Conservation (phyloP, 23 tunicate species). For the Ascidia mentula region DNA sequence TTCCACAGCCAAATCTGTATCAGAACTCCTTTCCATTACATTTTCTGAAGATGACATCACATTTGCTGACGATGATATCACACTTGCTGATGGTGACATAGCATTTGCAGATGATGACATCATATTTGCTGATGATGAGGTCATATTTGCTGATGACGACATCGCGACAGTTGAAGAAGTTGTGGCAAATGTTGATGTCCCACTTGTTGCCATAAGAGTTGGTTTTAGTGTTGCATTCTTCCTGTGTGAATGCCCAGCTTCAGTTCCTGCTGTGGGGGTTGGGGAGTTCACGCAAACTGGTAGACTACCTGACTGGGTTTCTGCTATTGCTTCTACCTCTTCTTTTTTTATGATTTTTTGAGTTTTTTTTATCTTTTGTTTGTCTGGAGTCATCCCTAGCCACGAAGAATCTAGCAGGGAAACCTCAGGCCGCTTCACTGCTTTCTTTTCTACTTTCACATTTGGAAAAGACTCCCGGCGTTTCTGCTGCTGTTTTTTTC, state of each 20-base stretch:
- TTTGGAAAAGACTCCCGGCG: not conserved
- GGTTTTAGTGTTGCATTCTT: no score
- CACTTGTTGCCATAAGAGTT: not conserved
- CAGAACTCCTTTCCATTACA: not conserved
- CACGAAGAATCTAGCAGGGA: constrained; percentile 30
- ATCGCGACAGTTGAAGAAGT: not conserved
- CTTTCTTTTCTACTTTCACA: constrained; percentile 26
- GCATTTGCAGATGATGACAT: not conserved
- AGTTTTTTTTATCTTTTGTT: constrained; percentile 15
- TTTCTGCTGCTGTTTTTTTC: constrained; percentile 38
- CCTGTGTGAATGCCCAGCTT: no score
- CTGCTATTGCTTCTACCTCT: not conserved
- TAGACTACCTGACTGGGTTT: no score
- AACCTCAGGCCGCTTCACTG: constrained; percentile 25
- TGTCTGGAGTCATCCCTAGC: constrained; percentile 16
- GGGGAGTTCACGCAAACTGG: no score
- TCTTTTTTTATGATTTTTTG: not conserved
- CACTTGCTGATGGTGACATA: not conserved
- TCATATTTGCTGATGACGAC: not conserved
- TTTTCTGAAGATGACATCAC: not conserved
- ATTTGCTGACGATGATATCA: not conserved
- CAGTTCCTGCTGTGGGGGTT: not conserved
- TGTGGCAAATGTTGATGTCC: not conserved
- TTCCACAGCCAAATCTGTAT: not conserved
- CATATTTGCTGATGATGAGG: not conserved